Percentiles rank a stretch among this genome's conserved stretches.
Evolutionary conservation across 2,888 invertebrate species (phyloP).

Genomic region (Microdon myrmicae): DNA sequence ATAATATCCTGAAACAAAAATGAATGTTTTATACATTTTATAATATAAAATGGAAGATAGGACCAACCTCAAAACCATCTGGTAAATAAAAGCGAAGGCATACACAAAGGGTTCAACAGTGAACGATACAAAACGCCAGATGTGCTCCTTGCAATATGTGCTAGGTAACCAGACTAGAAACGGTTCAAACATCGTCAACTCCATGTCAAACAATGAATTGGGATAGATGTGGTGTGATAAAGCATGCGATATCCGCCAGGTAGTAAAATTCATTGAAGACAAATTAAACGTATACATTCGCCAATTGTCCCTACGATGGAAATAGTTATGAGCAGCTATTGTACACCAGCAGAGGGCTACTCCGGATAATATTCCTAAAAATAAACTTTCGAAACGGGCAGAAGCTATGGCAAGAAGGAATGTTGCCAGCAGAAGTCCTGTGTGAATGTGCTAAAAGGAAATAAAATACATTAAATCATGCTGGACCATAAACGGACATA

Average conservation of each 20-base stretch:
- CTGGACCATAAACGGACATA: neutral
- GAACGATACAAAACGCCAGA: conserved; percentile 69
- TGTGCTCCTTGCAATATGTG: conserved; percentile 68
- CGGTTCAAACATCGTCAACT: conserved; percentile 77
- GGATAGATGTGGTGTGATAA: conserved; percentile 83
- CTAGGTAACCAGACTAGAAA: conserved; percentile 74
- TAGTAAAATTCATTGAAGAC: conserved; percentile 71
- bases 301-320: conserved; percentile 80
- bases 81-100: conserved; percentile 57
- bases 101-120: conserved; percentile 68
- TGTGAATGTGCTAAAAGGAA: conserved; percentile 62
- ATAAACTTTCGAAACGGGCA: conserved; percentile 60
- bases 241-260: conserved; percentile 80
- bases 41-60: neutral
- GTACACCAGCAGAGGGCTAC: conserved; percentile 71
- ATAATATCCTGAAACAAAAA: conserved; percentile 56
- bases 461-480: neutral
- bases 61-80: conserved; percentile 61
- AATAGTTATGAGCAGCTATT: conserved; percentile 79
- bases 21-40: neutral
- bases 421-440: conserved; percentile 63
- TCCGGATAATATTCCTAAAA: conserved; percentile 68
- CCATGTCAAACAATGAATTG: conserved; percentile 80
- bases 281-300: conserved; percentile 83
- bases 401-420: conserved; percentile 63